Percentiles rank a stretch among this genome's conserved stretches.
Evolutionary conservation across 53 echinoderm and acorn worm species (phyloP).

Genomic region (Stichopus horrens): DNA sequence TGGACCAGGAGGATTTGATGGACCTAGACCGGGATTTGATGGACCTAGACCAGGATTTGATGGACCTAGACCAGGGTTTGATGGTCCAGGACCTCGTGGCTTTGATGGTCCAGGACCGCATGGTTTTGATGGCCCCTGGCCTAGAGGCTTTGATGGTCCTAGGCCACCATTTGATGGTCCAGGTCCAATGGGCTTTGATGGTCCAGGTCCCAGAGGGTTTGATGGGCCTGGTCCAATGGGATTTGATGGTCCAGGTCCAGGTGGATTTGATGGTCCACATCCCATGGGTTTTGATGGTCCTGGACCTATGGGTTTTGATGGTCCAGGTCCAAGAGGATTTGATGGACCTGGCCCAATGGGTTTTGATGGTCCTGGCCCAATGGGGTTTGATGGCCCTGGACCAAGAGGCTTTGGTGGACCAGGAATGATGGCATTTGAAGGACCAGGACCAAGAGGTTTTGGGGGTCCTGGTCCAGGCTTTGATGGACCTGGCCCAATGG

Average conservation of each 20-base stretch:
- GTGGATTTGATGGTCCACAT: constrained; percentile 27
- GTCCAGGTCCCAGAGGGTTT: constrained; percentile 35
- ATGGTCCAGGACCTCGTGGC: constrained; percentile 16
- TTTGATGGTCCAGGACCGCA: not conserved
- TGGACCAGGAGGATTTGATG: constrained; percentile 43
- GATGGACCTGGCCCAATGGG: not conserved
- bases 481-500: constrained; percentile 31
- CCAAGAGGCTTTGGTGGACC: constrained; percentile 37
- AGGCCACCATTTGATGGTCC: constrained; percentile 22
- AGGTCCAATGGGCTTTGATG: constrained; percentile 15
- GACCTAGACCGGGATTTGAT: constrained; percentile 18
- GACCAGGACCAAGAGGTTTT: constrained; percentile 49
- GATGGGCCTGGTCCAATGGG: constrained; percentile 44
- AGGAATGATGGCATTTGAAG: constrained; percentile 31
- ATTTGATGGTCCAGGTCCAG: constrained; percentile 42
- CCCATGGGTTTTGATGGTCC: constrained; percentile 30
- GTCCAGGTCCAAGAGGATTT: constrained; percentile 26
- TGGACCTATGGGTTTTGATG: constrained; percentile 48
- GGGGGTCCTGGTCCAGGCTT: constrained; percentile 23
- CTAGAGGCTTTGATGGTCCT: constrained; percentile 44
- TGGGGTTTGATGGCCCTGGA: constrained; percentile 22
- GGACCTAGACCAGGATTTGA: constrained; percentile 37
- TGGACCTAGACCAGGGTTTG: constrained; percentile 47
- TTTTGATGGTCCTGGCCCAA: constrained; percentile 41
- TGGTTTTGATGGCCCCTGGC: constrained; percentile 31